Conservation (phyloP, 2,113 vertebrate species). For the Chaetodon auriga region DNA sequence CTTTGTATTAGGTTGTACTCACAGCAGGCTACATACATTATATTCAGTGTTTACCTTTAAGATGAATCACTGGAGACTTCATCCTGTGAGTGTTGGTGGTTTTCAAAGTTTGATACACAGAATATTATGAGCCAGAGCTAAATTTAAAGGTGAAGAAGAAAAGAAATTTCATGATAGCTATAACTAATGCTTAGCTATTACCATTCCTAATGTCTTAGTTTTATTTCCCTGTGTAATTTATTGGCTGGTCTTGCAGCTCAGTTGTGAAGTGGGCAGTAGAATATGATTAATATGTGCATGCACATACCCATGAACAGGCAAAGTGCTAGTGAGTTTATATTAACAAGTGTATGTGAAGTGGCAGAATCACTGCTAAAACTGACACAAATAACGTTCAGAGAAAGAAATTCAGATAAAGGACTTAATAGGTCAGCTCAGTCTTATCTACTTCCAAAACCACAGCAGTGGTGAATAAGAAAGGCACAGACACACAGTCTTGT, state of each 20-base stretch:
- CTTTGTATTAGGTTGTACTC: background rate
- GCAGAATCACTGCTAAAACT: background rate
- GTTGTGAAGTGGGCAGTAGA: background rate
- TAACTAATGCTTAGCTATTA: background rate
- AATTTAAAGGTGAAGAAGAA: background rate
- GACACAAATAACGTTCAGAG: background rate
- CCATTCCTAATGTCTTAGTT: background rate
- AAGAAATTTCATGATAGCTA: background rate
- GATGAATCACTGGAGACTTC: background rate
- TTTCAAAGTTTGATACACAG: background rate
- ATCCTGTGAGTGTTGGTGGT: background rate
- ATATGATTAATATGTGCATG: background rate
- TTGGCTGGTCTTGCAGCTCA: background rate
- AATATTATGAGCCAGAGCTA: no score
- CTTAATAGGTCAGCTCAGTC: background rate
- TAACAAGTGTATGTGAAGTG: background rate
- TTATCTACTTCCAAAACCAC: background rate
- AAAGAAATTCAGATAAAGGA: background rate
- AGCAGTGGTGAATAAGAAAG: background rate
- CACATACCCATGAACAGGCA: no score
- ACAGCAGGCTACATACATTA: background rate
- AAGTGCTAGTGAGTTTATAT: no score
- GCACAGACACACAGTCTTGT: background rate
- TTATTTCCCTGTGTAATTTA: background rate
- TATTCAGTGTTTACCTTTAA: background rate